Percentiles rank a stretch among this genome's conserved stretches.
Conservation (phyloP, 2,888 invertebrate genomes). For the Deilephila elpenor region DNA sequence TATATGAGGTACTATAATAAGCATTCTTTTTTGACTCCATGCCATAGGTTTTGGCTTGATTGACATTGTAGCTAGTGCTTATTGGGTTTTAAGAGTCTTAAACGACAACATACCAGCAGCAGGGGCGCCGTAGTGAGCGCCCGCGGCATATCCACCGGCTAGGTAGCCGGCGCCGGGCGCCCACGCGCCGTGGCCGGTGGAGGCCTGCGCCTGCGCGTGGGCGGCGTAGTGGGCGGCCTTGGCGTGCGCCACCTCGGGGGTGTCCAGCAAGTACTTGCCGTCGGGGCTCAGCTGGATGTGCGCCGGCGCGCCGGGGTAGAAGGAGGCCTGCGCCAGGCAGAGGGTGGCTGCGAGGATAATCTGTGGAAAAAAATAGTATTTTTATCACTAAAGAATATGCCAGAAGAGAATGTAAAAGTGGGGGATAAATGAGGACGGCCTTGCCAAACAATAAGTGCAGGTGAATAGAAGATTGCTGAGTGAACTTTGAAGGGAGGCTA, state of each 20-base stretch:
- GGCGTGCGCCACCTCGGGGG: conserved; percentile 82
- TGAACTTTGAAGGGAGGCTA: too few relatives aligned
- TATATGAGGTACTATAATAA: too few relatives aligned
- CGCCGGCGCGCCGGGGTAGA: conserved; percentile 79
- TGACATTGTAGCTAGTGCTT: too few relatives aligned
- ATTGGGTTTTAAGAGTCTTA: neutral
- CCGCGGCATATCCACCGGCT: conserved; percentile 61
- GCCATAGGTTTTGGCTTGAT: too few relatives aligned
- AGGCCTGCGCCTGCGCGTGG: conserved; percentile 79
- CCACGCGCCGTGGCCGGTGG: conserved; percentile 78
- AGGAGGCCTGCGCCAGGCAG: conserved; percentile 83
- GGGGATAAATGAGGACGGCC: too few relatives aligned
- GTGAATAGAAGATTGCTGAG: too few relatives aligned
- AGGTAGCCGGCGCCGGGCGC: conserved; percentile 68
- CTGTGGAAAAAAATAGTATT: conserved; percentile 49
- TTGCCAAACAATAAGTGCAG: too few relatives aligned
- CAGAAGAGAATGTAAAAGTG: too few relatives aligned
- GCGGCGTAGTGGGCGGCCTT: conserved; percentile 79
- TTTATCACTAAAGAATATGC: neutral
- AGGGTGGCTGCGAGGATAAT: conserved; percentile 79
- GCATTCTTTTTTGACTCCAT: too few relatives aligned
- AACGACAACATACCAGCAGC: conserved; percentile 69
- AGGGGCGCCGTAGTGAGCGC: conserved; percentile 75
- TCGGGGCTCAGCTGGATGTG: conserved; percentile 81
- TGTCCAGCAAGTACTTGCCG: conserved; percentile 82